phyloP scores from a whole-genome alignment of 1,140 invertebrate genomes.

The Drepana arcuata region DNA sequence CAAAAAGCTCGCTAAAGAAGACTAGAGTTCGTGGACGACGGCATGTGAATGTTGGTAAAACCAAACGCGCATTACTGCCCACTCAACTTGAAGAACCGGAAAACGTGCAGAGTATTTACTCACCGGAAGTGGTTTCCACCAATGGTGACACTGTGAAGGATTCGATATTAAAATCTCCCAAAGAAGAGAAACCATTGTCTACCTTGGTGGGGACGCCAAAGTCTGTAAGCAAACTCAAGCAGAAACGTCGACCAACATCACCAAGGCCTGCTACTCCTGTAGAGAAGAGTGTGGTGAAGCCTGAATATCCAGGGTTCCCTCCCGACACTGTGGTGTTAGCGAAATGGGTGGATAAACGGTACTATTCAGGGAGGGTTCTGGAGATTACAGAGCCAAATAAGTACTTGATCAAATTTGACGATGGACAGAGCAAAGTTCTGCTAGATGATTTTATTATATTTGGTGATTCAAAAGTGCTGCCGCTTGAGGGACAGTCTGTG shows the following conservation, averaged over 20 bases:
- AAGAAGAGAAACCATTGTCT: constrained; percentile 49
- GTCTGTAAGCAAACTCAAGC: constrained; percentile 53
- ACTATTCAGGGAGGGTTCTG: constrained; percentile 73
- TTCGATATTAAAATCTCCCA: constrained; percentile 37
- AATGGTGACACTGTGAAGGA: constrained; percentile 48
- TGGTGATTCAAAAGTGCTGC: constrained; percentile 62
- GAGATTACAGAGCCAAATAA: constrained; percentile 72
- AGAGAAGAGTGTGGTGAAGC: constrained; percentile 40
- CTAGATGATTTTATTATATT: constrained; percentile 75
- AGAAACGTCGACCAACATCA: constrained; percentile 48
- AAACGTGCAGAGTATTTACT: constrained; percentile 57
- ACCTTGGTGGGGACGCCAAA: constrained; percentile 49
- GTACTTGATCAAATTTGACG: constrained; percentile 75
- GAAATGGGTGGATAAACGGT: constrained; percentile 77
- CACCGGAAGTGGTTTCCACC: constrained; percentile 65
- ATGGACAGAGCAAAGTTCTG: constrained; percentile 72
- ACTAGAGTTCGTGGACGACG: constrained; percentile 47
- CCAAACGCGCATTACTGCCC: constrained; percentile 57
- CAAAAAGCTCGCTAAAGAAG: constrained; percentile 68
- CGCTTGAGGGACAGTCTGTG: constrained; percentile 62
- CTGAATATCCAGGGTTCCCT: constrained; percentile 47
- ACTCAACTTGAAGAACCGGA: constrained; percentile 58
- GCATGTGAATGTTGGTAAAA: constrained; percentile 50
- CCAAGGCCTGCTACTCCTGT: constrained; percentile 55
- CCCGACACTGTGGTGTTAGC: constrained; percentile 73